Base-by-base conservation (phyloP, 2,797 vertebrate genomes). In the Aplochiton taeniatus region DNA sequence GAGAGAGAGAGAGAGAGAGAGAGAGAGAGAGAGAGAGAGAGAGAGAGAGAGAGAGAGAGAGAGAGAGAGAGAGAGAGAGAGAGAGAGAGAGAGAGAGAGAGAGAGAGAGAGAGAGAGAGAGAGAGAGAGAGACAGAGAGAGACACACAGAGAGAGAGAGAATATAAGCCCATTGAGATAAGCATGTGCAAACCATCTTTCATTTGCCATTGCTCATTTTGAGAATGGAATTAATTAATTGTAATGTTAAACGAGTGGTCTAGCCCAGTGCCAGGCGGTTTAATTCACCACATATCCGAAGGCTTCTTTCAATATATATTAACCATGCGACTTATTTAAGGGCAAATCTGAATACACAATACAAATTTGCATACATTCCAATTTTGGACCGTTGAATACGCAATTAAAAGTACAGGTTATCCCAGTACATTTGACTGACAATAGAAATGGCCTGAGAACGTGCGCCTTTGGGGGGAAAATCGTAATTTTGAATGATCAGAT, bases 191-290 rank as follows among this genome's bases (percentile, higher is more conserved):
- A 90, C 90, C 87, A 88, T 89, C 88, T 88, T 88, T 86, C 87
- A 85, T 91, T 90, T 79, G 82, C 85, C 80, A 76, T 74, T 73
- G 73, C 87, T 91, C 85, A 81, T 90, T 91, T 88, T 80, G 70
- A 88, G 86, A 89, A 86, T 85, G 83, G 84, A 87, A 91, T 90
- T 89, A 88, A 90, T 91, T 91, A 89, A 92, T 91, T 91, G 90
- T 88, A 89, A 87, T 89, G 85, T 87, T 89, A 90, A 89, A 87
- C 79, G 83, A 90, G 78, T 76, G 81, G 80, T 84, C 81, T 83
- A 79, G 72, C 76, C 84, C 76, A 63, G 77, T 74, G 76, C 74
- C 76, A 79, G 75, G 73, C 63, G 65, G 67, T 81, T 87, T 81
- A 73, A 83, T 83, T 82, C 83, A 65, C 69, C 73, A 79, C 75